A percentile compares a stretch with the other conserved stretches of the same genome.
Evolutionary conservation across 2,797 vertebrate genomes (phyloP).

Genomic region (Scarus forsteni): DNA sequence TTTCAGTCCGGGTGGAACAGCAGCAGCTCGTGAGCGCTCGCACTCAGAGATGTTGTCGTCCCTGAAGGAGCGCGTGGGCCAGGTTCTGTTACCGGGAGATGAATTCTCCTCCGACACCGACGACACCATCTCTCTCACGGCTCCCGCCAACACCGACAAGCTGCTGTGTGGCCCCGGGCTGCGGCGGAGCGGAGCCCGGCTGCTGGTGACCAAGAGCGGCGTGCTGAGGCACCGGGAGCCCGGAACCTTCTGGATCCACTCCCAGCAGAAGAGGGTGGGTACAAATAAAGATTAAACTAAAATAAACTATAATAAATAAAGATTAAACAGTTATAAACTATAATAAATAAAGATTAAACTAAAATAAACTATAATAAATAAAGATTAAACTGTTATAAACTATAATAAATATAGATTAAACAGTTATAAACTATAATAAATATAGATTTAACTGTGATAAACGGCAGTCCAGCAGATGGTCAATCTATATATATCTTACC

Average conservation of each 20-base stretch:
- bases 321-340: no score
- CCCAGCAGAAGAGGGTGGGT: conserved; percentile 91
- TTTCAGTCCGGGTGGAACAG: conserved; percentile 17
- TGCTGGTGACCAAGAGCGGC: conserved; percentile 91
- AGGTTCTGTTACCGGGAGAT: conserved; percentile 82
- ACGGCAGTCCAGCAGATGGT: no score
- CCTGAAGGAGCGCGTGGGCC: conserved; percentile 67
- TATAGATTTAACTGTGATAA: no score
- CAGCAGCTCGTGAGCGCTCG: background rate
- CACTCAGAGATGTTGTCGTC: conserved; percentile 54
- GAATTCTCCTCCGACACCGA: conserved; percentile 66
- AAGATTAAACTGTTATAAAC: no score
- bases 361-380: no score
- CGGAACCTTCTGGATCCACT: conserved; percentile 92
- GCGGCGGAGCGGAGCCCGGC: conserved; percentile 85
- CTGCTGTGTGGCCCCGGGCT: conserved; percentile 92
- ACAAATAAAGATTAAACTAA: no score
- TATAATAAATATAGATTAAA: no score
- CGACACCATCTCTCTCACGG: conserved; percentile 63
- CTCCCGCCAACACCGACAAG: conserved; percentile 59
- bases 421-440: no score
- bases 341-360: no score
- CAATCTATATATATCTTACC: no score
- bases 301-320: no score
- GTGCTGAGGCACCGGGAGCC: conserved; percentile 88